phyloP scores from a whole-genome alignment of 2,888 invertebrate species.

The Clanis bilineata region DNA sequence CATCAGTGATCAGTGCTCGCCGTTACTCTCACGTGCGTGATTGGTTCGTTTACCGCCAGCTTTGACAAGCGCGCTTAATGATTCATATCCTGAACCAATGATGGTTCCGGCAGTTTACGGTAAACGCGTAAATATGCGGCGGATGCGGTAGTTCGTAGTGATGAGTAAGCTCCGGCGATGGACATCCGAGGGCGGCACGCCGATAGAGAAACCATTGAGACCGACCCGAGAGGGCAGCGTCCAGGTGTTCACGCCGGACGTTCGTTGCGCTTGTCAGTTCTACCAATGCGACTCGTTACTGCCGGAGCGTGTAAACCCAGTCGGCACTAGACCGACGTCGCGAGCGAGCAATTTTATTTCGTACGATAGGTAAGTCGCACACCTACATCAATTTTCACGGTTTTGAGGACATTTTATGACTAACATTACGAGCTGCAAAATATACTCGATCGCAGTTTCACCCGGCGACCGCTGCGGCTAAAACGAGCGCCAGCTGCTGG shows the following conservation, averaged over 20 bases:
- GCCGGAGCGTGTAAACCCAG: conserved; percentile 88
- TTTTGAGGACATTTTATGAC: conserved; percentile 60
- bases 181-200: conserved; percentile 86
- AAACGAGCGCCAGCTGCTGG: conserved; percentile 77
- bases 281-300: conserved; percentile 90
- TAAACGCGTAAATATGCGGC: conserved; percentile 54
- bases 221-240: conserved; percentile 88
- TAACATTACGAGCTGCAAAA: conserved; percentile 56
- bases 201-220: conserved; percentile 83
- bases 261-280: conserved; percentile 93
- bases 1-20: conserved; percentile 78
- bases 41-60: conserved; percentile 70
- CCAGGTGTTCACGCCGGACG: conserved; percentile 88
- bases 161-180: conserved; percentile 83
- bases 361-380: conserved; percentile 66
- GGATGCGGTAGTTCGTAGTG: conserved; percentile 55
- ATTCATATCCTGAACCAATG: conserved; percentile 51
- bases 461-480: conserved; percentile 78
- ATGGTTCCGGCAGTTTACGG: conserved; percentile 36
- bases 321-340: conserved; percentile 85
- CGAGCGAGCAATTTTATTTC: conserved; percentile 78
- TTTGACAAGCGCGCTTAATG: conserved; percentile 65
- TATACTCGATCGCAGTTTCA: conserved; percentile 56
- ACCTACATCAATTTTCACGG: conserved; percentile 43
- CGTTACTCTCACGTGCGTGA: conserved; percentile 73